Conservation (phyloP, 2,113 vertebrate species). For the Equus quagga region DNA sequence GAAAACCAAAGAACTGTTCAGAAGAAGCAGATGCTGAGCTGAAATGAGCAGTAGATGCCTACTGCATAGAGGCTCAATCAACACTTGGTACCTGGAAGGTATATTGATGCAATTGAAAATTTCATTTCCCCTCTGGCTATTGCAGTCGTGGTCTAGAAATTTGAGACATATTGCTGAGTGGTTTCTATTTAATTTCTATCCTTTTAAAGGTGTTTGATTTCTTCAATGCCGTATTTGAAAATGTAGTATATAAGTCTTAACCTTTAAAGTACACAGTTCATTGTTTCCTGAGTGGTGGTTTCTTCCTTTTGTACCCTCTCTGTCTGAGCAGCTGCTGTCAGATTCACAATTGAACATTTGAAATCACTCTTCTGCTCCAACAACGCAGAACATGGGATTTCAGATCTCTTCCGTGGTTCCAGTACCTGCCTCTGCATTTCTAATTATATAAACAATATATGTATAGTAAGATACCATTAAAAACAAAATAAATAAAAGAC, state of each 20-base stretch:
- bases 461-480: neutral
- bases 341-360: neutral
- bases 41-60: conserved; percentile 13
- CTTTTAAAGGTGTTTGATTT: conserved; percentile 38
- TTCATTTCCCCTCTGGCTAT: neutral
- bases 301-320: neutral
- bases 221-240: neutral
- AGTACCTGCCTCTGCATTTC: conserved; percentile 6
- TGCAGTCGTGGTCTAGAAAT: neutral
- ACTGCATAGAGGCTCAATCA: neutral
- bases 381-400: neutral
- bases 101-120: neutral
- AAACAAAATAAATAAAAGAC: neutral
- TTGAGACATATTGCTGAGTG: neutral
- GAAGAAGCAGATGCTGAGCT: neutral
- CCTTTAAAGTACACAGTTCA: neutral
- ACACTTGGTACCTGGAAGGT: accelerated
- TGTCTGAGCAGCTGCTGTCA: neutral
- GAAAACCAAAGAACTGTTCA: neutral
- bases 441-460: neutral
- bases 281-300: neutral
- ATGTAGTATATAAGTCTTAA: neutral
- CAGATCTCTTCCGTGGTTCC: neutral
- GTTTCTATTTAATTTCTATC: conserved; percentile 4
- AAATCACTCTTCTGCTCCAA: neutral